Evolutionary conservation across 2,888 invertebrate species (phyloP).

Genomic region (Ennomos quercinarius): DNA sequence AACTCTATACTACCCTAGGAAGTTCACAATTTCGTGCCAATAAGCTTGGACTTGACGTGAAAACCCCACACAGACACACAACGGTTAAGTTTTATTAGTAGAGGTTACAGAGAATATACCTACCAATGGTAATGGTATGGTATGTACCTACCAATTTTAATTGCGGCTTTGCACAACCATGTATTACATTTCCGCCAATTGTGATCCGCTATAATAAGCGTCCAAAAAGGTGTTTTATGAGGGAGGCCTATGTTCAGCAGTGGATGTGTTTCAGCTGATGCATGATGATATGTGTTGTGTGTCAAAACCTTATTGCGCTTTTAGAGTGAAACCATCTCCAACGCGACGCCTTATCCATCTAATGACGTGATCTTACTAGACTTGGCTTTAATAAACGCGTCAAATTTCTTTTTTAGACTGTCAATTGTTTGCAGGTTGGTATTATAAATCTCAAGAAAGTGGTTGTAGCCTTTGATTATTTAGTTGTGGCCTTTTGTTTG

Average conservation of each 20-base stretch:
- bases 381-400: conserved; percentile 14
- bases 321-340: background rate
- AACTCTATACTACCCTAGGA: background rate
- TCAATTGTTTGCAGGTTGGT: background rate
- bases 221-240: conserved; percentile 1
- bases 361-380: background rate
- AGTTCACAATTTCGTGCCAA: background rate
- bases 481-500: background rate
- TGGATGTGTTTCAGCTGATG: no score
- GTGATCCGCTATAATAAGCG: background rate
- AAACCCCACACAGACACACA: no score
- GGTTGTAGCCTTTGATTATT: no score
- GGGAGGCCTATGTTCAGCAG: background rate
- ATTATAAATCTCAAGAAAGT: background rate
- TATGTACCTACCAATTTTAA: no score
- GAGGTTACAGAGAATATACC: no score
- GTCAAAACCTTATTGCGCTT: background rate
- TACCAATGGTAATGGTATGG: no score
- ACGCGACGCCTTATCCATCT: background rate
- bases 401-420: conserved; percentile 3
- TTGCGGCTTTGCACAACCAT: no score
- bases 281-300: background rate
- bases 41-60: no score
- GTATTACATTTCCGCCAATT: no score
- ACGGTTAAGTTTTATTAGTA: no score